phyloP scores from a whole-genome alignment of 2,797 vertebrate genomes.

The Mormyrops attenuatus region DNA sequence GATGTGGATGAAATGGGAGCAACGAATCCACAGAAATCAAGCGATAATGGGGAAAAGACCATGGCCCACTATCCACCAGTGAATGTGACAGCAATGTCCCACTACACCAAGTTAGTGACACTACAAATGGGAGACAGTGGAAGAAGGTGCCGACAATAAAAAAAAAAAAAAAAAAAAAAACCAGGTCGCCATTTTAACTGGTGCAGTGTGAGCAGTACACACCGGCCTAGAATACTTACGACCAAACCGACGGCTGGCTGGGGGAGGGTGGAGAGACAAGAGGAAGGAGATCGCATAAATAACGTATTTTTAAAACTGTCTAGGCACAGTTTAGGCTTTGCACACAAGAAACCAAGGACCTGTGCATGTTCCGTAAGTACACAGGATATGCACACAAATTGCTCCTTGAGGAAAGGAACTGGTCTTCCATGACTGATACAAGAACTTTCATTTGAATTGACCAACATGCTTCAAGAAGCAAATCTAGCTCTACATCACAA shows the following conservation, averaged over 20 bases:
- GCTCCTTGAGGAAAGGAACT: neutral
- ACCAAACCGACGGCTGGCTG: conserved; percentile 46
- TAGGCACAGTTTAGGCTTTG: neutral
- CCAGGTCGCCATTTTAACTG: neutral
- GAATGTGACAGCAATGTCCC: neutral
- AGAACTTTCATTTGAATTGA: neutral
- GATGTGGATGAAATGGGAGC: neutral
- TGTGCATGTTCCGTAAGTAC: neutral
- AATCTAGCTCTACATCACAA: neutral
- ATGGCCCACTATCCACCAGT: neutral
- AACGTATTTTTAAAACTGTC: neutral
- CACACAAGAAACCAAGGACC: neutral
- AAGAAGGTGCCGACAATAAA: neutral
- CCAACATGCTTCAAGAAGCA: neutral
- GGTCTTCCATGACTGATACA: neutral
- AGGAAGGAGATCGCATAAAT: neutral
- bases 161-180: neutral
- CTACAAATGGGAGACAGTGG: neutral
- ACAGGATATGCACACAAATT: neutral
- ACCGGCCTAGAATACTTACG: conserved; percentile 43
- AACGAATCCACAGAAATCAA: neutral
- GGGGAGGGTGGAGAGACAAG: conserved; percentile 36
- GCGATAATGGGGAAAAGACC: neutral
- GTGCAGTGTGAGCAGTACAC: conserved; percentile 1
- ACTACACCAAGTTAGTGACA: conserved; percentile 3